phyloP scores from a whole-genome alignment of 2,888 invertebrate species.

The Strigamia transsilvanica region DNA sequence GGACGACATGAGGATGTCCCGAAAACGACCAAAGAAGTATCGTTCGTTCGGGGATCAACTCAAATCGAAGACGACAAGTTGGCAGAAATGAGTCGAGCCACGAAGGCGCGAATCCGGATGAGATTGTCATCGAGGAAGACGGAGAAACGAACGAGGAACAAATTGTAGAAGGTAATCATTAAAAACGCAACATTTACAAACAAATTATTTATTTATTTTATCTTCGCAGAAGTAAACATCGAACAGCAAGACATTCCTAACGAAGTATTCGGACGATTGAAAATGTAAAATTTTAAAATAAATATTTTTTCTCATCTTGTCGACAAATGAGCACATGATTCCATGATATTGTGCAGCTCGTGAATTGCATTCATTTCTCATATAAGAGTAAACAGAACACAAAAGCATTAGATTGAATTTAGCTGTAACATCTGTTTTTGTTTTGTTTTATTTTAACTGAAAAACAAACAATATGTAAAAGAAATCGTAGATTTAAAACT shows the following conservation, averaged over 20 bases:
- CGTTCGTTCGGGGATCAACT: slow-evolving; percentile 65
- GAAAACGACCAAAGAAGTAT: slow-evolving; percentile 56
- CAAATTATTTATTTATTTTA: slow-evolving; percentile 51
- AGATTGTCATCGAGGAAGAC: slow-evolving; percentile 64
- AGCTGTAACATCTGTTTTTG: no score
- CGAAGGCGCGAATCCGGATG: slow-evolving; percentile 65
- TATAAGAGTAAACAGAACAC: no score
- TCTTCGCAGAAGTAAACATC: slow-evolving; percentile 66
- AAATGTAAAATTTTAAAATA: no score
- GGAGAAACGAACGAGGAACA: slow-evolving; percentile 61
- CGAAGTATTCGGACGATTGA: slow-evolving; percentile 89
- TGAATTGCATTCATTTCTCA: no score
- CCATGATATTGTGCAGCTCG: no score
- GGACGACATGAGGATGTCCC: slow-evolving; percentile 79
- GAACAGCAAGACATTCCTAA: slow-evolving; percentile 86
- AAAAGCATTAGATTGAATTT: no score
- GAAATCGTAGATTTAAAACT: no score
- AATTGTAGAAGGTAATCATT: slow-evolving; percentile 62
- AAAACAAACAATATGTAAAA: no score
- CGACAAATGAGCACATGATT: no score
- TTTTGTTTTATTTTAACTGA: no score
- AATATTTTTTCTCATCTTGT: no score
- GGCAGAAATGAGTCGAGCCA: slow-evolving; percentile 55
- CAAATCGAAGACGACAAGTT: slow-evolving; percentile 59
- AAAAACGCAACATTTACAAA: background rate